Evolutionary conservation across 2,797 vertebrate genomes (phyloP), one percentile per base, ranked within the genome.

Genomic region (Paedocypris micromegethes): DNA sequence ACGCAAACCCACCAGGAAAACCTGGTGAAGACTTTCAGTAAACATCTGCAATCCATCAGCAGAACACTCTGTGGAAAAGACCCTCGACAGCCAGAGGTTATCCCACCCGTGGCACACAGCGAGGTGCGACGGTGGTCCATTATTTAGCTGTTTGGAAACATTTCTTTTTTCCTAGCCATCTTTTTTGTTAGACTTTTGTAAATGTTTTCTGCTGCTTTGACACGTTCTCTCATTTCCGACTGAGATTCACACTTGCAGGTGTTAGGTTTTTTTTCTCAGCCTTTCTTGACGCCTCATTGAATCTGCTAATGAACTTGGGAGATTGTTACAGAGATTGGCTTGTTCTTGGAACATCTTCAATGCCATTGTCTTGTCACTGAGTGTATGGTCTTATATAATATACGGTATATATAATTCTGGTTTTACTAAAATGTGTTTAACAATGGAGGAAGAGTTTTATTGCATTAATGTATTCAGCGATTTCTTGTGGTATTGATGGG

Each of bases 1-100:
- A 46, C 4, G 42, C n/a, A 66, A 57, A 66, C 58, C 67, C 57
- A 50, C n/a, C 67, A 66, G 37, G 57, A 51, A 59, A 60, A 56
- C 38, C 50, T 45, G 9, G 50, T 41, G 60, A 69, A 65, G 50
- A 60, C 40, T 46, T 64, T 44, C 39, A 58, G 53, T 9, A 52
- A 1, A 55, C 3, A 61, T 40, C 5, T 54, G 6, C 7, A 9
- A 8, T 46, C 1, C 5, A 55, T 38, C 6, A 52, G 38, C 6
- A 56, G 4, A 43, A 56, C 41, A 1, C 3, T 9, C 0, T 45
- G n/a, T 9, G 5, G 3, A 46, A 39, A 39, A 64, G 58, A 43
- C 42, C 1, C 23, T 23, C 23, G 23, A 23, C 23, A 23, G 23
- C 23, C 23, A 23, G 23, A 23, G 23, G 23, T 23, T 23, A 23